Base-by-base conservation (phyloP, 2,888 invertebrate genomes). In the Bellardia bayeri region DNA sequence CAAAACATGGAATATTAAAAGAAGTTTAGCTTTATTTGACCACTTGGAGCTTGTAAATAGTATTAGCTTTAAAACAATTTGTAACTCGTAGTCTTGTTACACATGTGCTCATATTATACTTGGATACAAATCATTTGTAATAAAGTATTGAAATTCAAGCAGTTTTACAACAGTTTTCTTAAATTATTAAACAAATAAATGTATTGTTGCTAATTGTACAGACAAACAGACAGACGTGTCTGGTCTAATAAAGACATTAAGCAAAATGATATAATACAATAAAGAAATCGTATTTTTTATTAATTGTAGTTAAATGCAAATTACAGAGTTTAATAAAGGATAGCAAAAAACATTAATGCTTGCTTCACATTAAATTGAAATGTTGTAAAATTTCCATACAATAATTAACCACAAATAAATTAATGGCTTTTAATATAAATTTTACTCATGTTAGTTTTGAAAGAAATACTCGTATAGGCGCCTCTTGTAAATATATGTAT, bases 161-260 rank as follows among this genome's bases (percentile, higher is more conserved):
- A 3, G 13, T 51, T n/a, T n/a, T n/a, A 14, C 14, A 4, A 51
- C 1, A 51, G 3, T 51, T 51, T 14, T 51, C 51, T 51, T 51
- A n/a, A n/a, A 51, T n/a, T 51, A n/a, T 51, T 51, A 37, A 37
- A 37, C 37, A 37, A 37, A 37, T n/a, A 13, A n/a, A 51, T n/a
- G 13, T 51, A 51, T 14, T 51, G 13, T n/a, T 51, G 37, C 37
- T 37, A 37, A 37, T 37, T 37, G 37, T 6, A 51, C 45, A 13
- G 11, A 30, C 30, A 5, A 30, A 54, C 30, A 72, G 63, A 72
- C 71, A 42, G 63, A 72, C 71, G 33, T 23, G 80, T 64, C 71
- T 81, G 63, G 13, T 33, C 23, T 54, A 71, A 72, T 64, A 54
- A 72, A 51, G 30, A 71, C 49, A 71, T 80, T 54, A 51, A 71